Evolutionary conservation across 2,888 invertebrate genomes (phyloP), one percentile per base, ranked within the genome.

Genomic region (Microchrysa polita): DNA sequence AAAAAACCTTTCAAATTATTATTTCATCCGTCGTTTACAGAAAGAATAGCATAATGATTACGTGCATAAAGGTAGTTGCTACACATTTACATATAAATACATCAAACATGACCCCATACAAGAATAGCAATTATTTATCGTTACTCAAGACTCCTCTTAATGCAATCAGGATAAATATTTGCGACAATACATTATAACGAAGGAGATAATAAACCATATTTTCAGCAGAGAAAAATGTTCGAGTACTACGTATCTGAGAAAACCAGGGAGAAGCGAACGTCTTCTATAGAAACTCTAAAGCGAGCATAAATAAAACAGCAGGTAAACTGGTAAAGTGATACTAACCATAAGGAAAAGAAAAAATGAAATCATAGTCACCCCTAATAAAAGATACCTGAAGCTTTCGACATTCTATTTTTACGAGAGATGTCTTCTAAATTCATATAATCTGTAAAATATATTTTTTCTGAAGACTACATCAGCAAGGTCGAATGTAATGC

Each of bases 301-400:
- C 27, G 27, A 34, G 27, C 7, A 48, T 48, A 48, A 48, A 48
- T 48, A 48, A n/a, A 12, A 48, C 16, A 48, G 48, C 48, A 48
- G 48, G 48, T 48, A 48, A 48, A n/a, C 48, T n/a, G 48, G 48
- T n/a, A 48, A n/a, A 48, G 16, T n/a, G 48, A 48, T 34, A 34
- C 27, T 34, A 5, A 5, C 27, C 27, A 42, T 42, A 48, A n/a
- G 5, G 16, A n/a, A 12, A n/a, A 12, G 4, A 48, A 48, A 48
- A 48, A 48, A n/a, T 10, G 16, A 48, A 48, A 12, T 34, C 48
- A 48, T 12, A n/a, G 48, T 12, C 48, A 12, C 12, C 16, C 48
- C 14, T 48, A 12, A n/a, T n/a, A 48, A 48, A 12, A 9, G 7
- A 12, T 12, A 9, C 42, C 42, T 12, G n/a, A n/a, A n/a, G n/a